Evolutionary conservation across 2,888 invertebrate species (phyloP).

Genomic region (Hirtodrosophila histrioides): DNA sequence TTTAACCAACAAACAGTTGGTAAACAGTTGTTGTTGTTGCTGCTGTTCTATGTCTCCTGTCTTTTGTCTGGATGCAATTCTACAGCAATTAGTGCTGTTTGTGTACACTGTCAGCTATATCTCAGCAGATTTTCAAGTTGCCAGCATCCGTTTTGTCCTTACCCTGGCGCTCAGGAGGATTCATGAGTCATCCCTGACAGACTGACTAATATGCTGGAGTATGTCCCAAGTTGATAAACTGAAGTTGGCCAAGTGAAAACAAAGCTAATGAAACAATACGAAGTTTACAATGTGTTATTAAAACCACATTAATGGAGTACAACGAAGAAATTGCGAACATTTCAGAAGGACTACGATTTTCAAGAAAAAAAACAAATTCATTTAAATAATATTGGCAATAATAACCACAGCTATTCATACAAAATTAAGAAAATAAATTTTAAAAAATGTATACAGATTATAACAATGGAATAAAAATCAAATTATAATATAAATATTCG

Average conservation of each 20-base stretch:
- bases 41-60: constrained; percentile 42
- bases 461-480: too few relatives aligned
- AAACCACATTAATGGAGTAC: too few relatives aligned
- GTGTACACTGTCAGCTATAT: constrained; percentile 62
- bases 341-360: too few relatives aligned
- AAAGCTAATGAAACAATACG: not conserved
- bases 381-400: too few relatives aligned
- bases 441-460: too few relatives aligned
- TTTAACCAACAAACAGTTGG: constrained; percentile 6
- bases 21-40: constrained; percentile 26
- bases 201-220: constrained; percentile 50
- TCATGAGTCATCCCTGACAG: constrained; percentile 33
- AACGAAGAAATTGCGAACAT: too few relatives aligned
- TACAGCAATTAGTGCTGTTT: constrained; percentile 72
- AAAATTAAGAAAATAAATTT: too few relatives aligned
- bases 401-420: too few relatives aligned
- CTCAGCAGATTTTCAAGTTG: constrained; percentile 50
- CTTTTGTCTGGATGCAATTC: constrained; percentile 53
- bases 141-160: constrained; percentile 29
- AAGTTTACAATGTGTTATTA: not conserved
- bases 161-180: not conserved
- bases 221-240: constrained; percentile 26
- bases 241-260: constrained; percentile 2
- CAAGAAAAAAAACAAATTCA: too few relatives aligned
- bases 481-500: too few relatives aligned